phyloP scores from a whole-genome alignment of 2,797 vertebrate species.

The Rhinella marina region DNA sequence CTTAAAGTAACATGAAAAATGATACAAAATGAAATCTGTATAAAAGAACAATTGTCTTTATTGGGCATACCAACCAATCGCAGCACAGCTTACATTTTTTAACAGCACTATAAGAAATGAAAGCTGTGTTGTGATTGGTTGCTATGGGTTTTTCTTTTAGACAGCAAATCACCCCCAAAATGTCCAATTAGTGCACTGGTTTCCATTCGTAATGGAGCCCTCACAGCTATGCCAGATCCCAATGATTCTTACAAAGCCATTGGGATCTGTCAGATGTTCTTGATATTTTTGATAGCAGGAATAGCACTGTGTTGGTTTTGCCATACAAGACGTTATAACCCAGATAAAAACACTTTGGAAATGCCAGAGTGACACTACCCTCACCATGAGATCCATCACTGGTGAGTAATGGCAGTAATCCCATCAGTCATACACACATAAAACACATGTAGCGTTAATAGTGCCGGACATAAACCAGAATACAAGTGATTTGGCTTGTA shows the following conservation, averaged over 20 bases:
- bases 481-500: not conserved
- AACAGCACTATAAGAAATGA: too few relatives aligned
- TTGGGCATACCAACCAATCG: too few relatives aligned
- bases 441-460: constrained; percentile 55
- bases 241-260: not conserved
- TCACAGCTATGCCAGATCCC: not conserved
- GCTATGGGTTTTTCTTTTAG: too few relatives aligned
- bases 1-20: too few relatives aligned
- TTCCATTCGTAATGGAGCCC: not conserved
- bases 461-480: not conserved
- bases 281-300: not conserved
- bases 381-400: not conserved
- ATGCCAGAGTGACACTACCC: not conserved
- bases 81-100: too few relatives aligned
- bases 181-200: not conserved
- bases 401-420: not conserved
- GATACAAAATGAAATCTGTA: too few relatives aligned
- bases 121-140: too few relatives aligned
- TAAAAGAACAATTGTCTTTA: too few relatives aligned
- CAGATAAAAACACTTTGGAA: not conserved
- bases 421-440: not conserved
- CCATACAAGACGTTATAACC: not conserved
- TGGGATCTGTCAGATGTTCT: not conserved
- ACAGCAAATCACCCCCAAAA: too few relatives aligned
- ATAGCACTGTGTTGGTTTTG: not conserved